Base-by-base conservation (phyloP, 2,113 vertebrate genomes). In the Nymphicus hollandicus region DNA sequence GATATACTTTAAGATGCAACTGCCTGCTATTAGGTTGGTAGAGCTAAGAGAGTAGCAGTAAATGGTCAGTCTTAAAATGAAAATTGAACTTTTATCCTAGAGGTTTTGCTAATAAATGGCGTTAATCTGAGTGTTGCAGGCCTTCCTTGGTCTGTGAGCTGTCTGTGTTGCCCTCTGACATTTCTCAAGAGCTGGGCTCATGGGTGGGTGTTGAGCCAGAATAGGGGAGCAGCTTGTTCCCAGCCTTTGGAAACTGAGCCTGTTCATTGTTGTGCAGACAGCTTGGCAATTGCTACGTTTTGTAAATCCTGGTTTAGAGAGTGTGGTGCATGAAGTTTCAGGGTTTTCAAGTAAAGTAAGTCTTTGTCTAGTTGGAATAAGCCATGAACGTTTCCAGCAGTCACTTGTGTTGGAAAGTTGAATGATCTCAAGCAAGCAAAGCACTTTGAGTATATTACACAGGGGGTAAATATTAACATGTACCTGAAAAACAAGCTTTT, bases 371-470 rank as follows among this genome's bases (percentile, higher is more conserved):
- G 52, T 52, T 44, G 29, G 19, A 65, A 4, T 64, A 78, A 94
- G 6, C 33, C 0, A 0, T 85, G 37, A 10, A 47, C 6, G 9
- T 64, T 84, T 84, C 81, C 0, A 0, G 29, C 61, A 53, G 28
- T 61, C 24, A 22, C 9, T 77, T 86, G 24, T 37, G 61, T 39
- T 71, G 46, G 44, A n/a, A 88, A 52, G 53, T n/a, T 55, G 33
- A 73, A 17, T 17, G n/a, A 65, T 44, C 41, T 86, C n/a, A 68
- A 49, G 50, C 80, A 86, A 83, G 22, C 44, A 60, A 83, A 86
- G 53, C 29, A 63, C 9, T 46, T 46, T 53, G 68, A 83, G n/a
- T 49, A 33, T 14, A 7, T 78, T 66, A 18, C 11, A 6, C 15
- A 53, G 28, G 17, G 23, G 19, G 23, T 74, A 89, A 86, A 66